These are phyloP conservation scores for Diorhabda sublineata DNA, from an alignment of 1,140 invertebrate genomes.

Conservation along the genomic window DNA sequence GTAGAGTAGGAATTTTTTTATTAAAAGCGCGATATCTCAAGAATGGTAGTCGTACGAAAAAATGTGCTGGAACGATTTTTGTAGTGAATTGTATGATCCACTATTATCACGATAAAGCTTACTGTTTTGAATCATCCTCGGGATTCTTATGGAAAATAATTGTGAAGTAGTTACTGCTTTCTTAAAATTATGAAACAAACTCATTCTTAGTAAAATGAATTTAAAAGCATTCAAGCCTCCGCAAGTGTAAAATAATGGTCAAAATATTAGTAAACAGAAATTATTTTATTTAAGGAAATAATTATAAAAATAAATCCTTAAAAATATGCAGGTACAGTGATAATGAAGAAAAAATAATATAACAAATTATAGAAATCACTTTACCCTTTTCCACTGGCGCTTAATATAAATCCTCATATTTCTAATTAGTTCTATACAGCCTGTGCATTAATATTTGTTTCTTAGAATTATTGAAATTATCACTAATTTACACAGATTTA, in stretches of 20 bases:
- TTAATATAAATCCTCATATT: background rate
- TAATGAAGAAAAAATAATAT: slow-evolving; percentile 5
- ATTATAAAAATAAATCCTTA: slow-evolving; percentile 19
- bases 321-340: slow-evolving; percentile 8
- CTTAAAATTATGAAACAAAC: background rate
- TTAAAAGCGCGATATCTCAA: too few species aligned
- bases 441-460: background rate
- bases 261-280: background rate
- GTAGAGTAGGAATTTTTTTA: too few species aligned
- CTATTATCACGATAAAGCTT: too few species aligned
- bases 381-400: background rate
- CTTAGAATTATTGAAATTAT: background rate
- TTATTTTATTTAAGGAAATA: slow-evolving; percentile 10
- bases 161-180: background rate
- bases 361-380: background rate
- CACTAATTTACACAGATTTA: background rate
- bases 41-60: too few species aligned
- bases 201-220: background rate
- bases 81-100: too few species aligned
- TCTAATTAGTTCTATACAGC: background rate
- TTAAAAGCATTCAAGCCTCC: background rate
- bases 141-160: background rate
- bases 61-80: too few species aligned
- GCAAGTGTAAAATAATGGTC: background rate
- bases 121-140: too few species aligned